A percentile compares a stretch with the other conserved stretches of the same genome.
Evolutionary conservation across 2,113 vertebrate genomes (phyloP).

Genomic region (Aspidoscelis tigris): DNA sequence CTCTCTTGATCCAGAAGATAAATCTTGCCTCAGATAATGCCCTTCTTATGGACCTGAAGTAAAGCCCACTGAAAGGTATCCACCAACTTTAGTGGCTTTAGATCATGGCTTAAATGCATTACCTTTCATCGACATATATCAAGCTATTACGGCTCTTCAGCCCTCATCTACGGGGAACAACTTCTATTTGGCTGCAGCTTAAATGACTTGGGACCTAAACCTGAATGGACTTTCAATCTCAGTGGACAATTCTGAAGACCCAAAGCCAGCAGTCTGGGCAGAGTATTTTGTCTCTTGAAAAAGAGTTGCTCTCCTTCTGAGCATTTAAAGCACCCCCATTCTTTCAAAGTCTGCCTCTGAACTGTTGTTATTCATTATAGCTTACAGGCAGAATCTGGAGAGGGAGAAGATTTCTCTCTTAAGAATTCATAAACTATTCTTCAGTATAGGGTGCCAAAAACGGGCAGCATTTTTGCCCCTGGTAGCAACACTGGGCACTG

Average conservation of each 20-base stretch:
- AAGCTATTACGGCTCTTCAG: background rate
- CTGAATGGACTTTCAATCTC: background rate
- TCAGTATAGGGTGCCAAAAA: background rate
- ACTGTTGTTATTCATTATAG: constrained; percentile 24
- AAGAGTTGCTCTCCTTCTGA: background rate
- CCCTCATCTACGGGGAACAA: constrained; percentile 14
- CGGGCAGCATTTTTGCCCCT: too few relatives aligned
- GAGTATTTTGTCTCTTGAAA: constrained; percentile 10
- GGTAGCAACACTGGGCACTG: background rate
- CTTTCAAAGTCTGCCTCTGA: constrained; percentile 28
- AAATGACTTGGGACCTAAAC: background rate
- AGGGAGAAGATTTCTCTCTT: background rate
- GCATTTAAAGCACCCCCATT: constrained; percentile 9
- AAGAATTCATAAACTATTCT: background rate
- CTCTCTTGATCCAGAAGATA: constrained; percentile 6
- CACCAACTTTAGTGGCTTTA: constrained; percentile 14
- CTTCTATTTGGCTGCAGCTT: background rate
- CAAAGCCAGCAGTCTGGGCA: background rate
- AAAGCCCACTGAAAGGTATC: constrained; percentile 2
- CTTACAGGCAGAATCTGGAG: background rate
- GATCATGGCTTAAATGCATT: constrained; percentile 31
- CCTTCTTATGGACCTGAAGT: background rate
- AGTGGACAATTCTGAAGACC: background rate
- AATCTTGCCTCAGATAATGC: background rate
- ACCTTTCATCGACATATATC: background rate